phyloP scores from a whole-genome alignment of 2,113 vertebrate species.

The Astatotilapia flaviijosephi region DNA sequence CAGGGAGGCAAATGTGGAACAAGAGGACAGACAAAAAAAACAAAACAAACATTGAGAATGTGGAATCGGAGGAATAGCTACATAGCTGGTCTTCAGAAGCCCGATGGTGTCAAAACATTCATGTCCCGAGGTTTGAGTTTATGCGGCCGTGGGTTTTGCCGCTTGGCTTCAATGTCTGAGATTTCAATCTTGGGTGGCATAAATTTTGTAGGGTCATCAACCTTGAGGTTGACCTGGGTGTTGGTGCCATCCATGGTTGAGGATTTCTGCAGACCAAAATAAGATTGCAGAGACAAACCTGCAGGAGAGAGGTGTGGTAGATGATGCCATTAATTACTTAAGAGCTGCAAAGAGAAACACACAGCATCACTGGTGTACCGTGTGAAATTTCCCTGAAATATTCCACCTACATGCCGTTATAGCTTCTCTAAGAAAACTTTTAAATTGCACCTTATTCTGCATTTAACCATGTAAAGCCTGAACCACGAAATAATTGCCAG shows the following conservation, averaged over 20 bases:
- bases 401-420: not conserved
- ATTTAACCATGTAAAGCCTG: not conserved
- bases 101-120: conserved; percentile 74
- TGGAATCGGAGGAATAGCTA: not conserved
- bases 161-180: conserved; percentile 72
- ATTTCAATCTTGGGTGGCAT: conserved; percentile 83
- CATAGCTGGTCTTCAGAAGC: conserved; percentile 59
- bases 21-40: not conserved
- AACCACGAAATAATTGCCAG: not conserved
- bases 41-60: not conserved
- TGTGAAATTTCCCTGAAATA: not conserved
- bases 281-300: conserved; percentile 83
- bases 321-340: not conserved
- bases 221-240: conserved; percentile 76
- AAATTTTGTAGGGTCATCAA: conserved; percentile 75
- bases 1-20: not conserved
- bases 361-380: not conserved
- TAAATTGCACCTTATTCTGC: not conserved
- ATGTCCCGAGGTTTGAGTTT: conserved; percentile 78
- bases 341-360: not conserved
- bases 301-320: conserved; percentile 25
- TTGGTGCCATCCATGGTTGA: conserved; percentile 86
- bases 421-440: not conserved
- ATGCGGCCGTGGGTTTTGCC: conserved; percentile 71
- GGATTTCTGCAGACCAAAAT: conserved; percentile 84